Base-by-base conservation (phyloP, 2,113 vertebrate species). In the Leptobrachium ailaonicum region DNA sequence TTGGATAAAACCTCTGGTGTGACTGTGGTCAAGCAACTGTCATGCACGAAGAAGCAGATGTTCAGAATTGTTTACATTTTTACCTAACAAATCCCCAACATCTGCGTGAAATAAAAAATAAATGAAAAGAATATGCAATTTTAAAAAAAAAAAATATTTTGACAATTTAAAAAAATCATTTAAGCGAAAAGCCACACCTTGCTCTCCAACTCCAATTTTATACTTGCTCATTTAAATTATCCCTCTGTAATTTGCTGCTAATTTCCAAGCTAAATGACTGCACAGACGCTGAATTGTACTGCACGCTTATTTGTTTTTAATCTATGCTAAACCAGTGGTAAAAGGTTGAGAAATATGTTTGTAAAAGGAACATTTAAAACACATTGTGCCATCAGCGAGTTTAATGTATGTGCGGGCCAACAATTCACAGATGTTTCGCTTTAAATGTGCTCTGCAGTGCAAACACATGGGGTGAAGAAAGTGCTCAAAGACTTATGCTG, bases 121-220 rank as follows among this genome's bases (percentile, higher is more conserved):
- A 60, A 60, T 10, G 56, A 60, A 60, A 60, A 86, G 83, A 86
- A 83, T 41, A 68, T 58, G 13, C 32, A 41, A 41, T 8, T 8
- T 78, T 67, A 13, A 4, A 72, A 72, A 66, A 72, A 66, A 72
- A n/a, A 64, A 83, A 56, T 87, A 69, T 85, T 75, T 50, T 50
- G 47, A 87, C 5, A 20, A 67, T 82, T 86, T 81, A 77, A 71
- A 82, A 83, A 82, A 83, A 81, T 60, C 75, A 78, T 47, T 44
- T 83, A 4, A 85, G 44, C 42, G 84, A 82, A 71, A 32, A 78
- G 58, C 79, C 81, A 4, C 58, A 80, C 83, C 81, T 85, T 64
- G 8, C 85, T 88, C 68, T 83, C 74, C 83, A 62, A 77, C 82
- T 20, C 13, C 20, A 83, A 88, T 82, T 85, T 86, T 82, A 77